phyloP scores from a whole-genome alignment of 2,888 invertebrate species.

The Ophioninae sp. region DNA sequence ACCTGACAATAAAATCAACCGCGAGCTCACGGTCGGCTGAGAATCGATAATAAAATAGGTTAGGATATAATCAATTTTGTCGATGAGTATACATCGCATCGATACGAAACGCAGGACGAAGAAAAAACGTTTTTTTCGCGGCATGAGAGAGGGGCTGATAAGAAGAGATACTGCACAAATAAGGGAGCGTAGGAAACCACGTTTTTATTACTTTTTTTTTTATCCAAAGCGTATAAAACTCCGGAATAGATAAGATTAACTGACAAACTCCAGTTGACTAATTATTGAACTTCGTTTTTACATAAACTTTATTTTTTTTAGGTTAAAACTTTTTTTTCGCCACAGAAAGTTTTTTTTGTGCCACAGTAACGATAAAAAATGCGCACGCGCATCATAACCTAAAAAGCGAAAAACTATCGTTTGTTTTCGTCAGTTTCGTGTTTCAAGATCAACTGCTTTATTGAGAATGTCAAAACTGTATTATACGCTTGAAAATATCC shows the following conservation, averaged over 20 bases:
- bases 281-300: not conserved
- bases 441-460: too few relatives aligned
- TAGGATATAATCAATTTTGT: not conserved
- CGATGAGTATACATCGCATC: not conserved
- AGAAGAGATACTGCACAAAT: not conserved
- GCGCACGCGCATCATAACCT: too few relatives aligned
- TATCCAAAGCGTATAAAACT: not conserved
- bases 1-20: not conserved
- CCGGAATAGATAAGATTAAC: not conserved
- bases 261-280: not conserved
- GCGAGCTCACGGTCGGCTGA: not conserved
- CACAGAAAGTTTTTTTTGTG: too few relatives aligned
- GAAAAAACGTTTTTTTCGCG: not conserved
- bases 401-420: too few relatives aligned
- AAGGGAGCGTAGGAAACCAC: not conserved
- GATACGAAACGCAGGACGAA: not conserved
- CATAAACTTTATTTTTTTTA: not conserved
- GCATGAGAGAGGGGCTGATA: not conserved
- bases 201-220: not conserved
- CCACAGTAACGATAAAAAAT: too few relatives aligned
- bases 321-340: too few relatives aligned
- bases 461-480: too few relatives aligned
- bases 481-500: too few relatives aligned
- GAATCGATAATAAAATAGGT: not conserved
- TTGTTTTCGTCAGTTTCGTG: too few relatives aligned